Percentiles rank a stretch among this genome's conserved stretches.
These are phyloP conservation scores for Catharus bicknelli DNA, from an alignment of 2,113 vertebrate genomes.

Conservation along the genomic window DNA sequence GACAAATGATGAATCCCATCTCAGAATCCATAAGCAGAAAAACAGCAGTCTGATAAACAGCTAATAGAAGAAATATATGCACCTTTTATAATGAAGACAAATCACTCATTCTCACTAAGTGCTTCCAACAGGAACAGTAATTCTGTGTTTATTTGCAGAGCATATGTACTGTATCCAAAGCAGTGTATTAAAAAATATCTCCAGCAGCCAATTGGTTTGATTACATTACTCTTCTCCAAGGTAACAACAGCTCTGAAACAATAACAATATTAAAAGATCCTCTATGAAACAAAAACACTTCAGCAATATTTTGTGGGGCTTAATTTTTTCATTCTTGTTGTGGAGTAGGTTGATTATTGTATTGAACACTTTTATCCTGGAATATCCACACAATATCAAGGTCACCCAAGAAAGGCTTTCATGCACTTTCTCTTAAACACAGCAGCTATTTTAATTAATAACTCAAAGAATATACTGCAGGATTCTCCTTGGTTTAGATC, in stretches of 20 bases:
- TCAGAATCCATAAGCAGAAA: constrained; percentile 71
- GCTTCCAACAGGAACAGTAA: constrained; percentile 74
- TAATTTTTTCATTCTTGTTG: background rate
- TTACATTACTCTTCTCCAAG: constrained; percentile 56
- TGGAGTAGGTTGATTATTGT: background rate
- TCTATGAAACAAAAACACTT: constrained; percentile 16
- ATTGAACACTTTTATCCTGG: background rate
- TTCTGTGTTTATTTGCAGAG: constrained; percentile 72
- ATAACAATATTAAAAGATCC: constrained; percentile 5
- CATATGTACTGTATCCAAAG: constrained; percentile 73
- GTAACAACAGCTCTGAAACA: constrained; percentile 56
- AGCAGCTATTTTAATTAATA: constrained; percentile 66
- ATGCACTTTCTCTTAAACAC: constrained; percentile 24
- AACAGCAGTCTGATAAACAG: constrained; percentile 71
- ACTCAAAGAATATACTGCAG: constrained; percentile 46
- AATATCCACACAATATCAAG: background rate
- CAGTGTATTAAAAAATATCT: constrained; percentile 72
- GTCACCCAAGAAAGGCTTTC: constrained; percentile 36
- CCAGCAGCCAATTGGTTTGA: constrained; percentile 64
- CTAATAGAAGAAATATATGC: constrained; percentile 66
- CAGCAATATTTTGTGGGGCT: background rate
- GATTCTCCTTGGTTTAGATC: constrained; percentile 61
- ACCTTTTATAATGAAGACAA: constrained; percentile 77
- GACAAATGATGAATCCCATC: constrained; percentile 69
- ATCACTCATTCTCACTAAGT: constrained; percentile 73